phyloP scores from a whole-genome alignment of 2,113 vertebrate genomes.

The Siphamia tubifer region DNA sequence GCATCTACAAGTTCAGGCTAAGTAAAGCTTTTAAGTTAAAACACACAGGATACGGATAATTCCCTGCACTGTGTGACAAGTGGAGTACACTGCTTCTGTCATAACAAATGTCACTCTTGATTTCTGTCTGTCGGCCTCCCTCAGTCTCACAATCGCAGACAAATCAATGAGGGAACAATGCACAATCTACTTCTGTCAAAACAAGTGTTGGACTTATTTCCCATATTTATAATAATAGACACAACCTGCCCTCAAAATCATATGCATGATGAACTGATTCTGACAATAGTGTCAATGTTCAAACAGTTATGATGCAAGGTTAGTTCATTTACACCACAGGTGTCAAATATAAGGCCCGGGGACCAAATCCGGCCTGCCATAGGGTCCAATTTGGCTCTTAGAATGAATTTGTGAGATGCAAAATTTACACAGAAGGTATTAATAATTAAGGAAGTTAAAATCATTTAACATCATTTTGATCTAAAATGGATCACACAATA shows the following conservation, averaged over 20 bases:
- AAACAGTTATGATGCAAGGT: neutral
- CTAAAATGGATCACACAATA: too few relatives aligned
- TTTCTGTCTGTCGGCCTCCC: constrained; percentile 7
- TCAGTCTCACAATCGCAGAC: neutral
- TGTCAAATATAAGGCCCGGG: too few relatives aligned
- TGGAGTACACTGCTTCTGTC: constrained; percentile 27
- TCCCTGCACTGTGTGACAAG: constrained; percentile 35
- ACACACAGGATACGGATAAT: constrained; percentile 6
- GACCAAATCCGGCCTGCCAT: too few relatives aligned
- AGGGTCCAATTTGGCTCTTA: too few relatives aligned
- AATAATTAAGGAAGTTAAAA: too few relatives aligned
- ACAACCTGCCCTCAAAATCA: neutral
- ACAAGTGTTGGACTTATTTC: constrained; percentile 35
- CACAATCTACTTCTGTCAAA: constrained; percentile 41
- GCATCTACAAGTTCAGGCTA: neutral
- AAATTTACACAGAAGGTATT: too few relatives aligned
- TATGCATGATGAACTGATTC: neutral
- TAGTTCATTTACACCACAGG: neutral
- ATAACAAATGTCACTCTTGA: constrained; percentile 40
- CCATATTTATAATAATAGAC: constrained; percentile 3
- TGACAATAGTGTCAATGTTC: neutral
- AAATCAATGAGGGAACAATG: constrained; percentile 1
- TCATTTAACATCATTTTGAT: too few relatives aligned
- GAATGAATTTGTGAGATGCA: too few relatives aligned
- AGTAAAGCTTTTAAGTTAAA: neutral